phyloP scores from a whole-genome alignment of 2,888 invertebrate genomes.

The Osedax frankpressi region DNA sequence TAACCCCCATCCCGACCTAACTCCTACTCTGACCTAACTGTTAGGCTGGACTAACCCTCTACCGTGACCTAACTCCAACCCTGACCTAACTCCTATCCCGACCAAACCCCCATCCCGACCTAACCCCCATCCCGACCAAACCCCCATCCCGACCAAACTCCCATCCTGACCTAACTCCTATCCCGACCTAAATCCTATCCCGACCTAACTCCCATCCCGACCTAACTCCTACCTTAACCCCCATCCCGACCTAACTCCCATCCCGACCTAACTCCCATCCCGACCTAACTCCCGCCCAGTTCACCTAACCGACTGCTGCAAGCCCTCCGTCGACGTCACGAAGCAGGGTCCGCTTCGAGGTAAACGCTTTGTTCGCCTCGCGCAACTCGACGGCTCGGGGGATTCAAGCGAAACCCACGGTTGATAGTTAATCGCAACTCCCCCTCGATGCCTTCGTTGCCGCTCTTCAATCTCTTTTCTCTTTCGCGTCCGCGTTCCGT shows the following conservation, averaged over 20 bases:
- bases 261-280: no score
- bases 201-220: neutral
- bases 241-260: neutral
- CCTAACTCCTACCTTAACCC: neutral
- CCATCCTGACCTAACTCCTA: neutral
- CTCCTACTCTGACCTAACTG: neutral
- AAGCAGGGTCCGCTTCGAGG: no score
- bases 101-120: neutral
- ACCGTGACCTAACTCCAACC: neutral
- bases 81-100: neutral
- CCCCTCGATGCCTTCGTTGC: no score
- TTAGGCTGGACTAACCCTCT: neutral
- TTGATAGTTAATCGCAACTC: no score
- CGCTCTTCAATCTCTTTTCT: no score
- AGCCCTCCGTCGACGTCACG: no score
- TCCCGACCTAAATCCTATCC: neutral
- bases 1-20: neutral
- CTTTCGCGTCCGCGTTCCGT: no score
- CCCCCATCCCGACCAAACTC: neutral
- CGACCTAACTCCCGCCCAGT: no score
- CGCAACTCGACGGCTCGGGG: no score
- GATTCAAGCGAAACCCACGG: no score
- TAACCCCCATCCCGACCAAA: neutral
- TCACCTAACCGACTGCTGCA: no score
- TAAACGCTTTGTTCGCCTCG: no score